phyloP scores from a whole-genome alignment of 2,888 invertebrate species.

The Drosophila mimetica region DNA sequence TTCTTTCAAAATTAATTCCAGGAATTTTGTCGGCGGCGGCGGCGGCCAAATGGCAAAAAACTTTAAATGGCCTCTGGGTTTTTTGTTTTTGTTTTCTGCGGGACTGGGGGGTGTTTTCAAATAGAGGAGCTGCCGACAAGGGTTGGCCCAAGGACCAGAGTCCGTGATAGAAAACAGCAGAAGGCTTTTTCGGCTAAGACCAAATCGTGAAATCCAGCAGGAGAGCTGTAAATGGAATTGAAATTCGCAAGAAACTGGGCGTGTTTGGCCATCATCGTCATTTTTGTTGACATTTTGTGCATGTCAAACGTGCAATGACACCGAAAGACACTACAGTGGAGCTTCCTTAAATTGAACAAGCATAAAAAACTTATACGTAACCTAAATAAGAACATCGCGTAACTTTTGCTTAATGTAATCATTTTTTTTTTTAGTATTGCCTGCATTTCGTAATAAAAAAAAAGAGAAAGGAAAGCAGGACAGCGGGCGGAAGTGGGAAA shows the following conservation, averaged over 20 bases:
- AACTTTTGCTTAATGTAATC: background rate
- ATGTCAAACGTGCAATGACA: conserved; percentile 72
- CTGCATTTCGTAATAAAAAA: conserved; percentile 13
- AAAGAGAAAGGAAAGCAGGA: background rate
- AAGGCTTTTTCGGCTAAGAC: conserved; percentile 40
- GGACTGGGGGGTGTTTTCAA: too few relatives aligned
- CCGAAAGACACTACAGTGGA: conserved; percentile 36
- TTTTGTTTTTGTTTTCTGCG: background rate
- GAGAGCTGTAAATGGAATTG: conserved; percentile 8
- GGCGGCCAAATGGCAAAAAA: conserved; percentile 51
- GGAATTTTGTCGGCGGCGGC: conserved; percentile 41
- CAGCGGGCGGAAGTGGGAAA: conserved; percentile 2
- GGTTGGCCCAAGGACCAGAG: conserved; percentile 31
- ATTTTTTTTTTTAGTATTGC: background rate
- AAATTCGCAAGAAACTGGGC: conserved; percentile 24
- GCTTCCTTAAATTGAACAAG: background rate
- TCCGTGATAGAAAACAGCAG: conserved; percentile 28
- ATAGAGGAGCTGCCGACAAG: conserved; percentile 12
- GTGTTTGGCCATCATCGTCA: conserved; percentile 12
- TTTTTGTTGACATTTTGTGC: conserved; percentile 63
- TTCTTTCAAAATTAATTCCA: conserved; percentile 27
- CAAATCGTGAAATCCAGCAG: conserved; percentile 6
- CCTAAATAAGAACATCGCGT: background rate
- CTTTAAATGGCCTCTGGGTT: conserved; percentile 47
- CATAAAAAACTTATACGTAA: background rate